Percentiles rank a stretch among this genome's conserved stretches.
These are phyloP conservation scores for Ptilodon capucinus DNA, from an alignment of 2,888 invertebrate species.

Conservation along the genomic window DNA sequence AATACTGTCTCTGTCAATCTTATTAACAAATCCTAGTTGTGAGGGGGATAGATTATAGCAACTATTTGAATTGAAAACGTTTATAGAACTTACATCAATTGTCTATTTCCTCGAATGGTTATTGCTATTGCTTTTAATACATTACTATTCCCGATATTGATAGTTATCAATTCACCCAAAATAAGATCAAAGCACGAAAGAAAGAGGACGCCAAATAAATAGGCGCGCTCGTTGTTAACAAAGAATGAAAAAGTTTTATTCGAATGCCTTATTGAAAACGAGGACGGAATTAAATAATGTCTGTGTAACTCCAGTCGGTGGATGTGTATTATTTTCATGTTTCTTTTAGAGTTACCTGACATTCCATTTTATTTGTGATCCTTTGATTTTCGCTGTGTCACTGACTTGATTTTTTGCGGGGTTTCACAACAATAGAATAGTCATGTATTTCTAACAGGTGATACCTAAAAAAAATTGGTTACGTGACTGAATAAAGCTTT, in stretches of 20 bases:
- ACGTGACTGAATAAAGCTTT: too few species aligned
- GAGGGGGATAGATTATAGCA: too few species aligned
- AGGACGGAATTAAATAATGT: constrained; percentile 31
- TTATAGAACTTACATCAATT: too few species aligned
- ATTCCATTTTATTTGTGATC: not conserved
- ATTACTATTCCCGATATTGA: not conserved
- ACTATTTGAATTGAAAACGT: too few species aligned
- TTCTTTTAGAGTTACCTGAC: not conserved
- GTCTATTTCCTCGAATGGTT: not conserved
- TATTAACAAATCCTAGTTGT: too few species aligned
- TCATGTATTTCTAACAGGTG: too few species aligned
- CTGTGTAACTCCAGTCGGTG: not conserved
- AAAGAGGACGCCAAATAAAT: not conserved
- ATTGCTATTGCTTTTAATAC: not conserved
- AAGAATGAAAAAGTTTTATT: constrained; percentile 22
- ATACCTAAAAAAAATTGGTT: too few species aligned
- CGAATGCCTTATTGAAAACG: constrained; percentile 21
- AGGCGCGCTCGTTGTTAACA: constrained; percentile 11
- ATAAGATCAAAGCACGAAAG: not conserved
- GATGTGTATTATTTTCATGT: not conserved
- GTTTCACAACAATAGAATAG: not conserved
- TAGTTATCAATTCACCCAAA: not conserved
- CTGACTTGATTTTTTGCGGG: not conserved
- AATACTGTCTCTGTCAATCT: too few species aligned
- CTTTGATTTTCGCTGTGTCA: not conserved